Conservation (phyloP, 1,140 invertebrate genomes). For the Metopolophium dirhodum region DNA sequence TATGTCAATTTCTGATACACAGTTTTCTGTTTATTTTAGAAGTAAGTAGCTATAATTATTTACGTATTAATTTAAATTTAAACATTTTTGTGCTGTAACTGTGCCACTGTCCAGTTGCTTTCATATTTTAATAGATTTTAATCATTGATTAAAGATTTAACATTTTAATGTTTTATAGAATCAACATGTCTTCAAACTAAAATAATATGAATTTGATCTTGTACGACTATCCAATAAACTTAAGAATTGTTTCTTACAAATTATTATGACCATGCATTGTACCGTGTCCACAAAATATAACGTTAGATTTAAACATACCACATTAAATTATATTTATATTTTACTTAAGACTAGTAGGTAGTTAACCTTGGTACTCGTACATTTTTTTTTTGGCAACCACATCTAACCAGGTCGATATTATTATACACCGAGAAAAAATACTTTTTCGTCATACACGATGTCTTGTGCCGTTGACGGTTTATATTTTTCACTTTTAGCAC, state of each 20-base stretch:
- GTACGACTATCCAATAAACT: neutral
- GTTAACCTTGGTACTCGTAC: neutral
- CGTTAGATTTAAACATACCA: neutral
- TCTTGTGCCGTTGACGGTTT: conserved; percentile 8
- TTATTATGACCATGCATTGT: neutral
- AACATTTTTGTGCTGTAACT: neutral
- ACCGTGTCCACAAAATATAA: neutral
- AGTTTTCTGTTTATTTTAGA: neutral
- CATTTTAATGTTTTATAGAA: neutral
- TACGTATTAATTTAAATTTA: neutral
- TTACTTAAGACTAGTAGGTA: neutral
- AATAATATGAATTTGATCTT: neutral
- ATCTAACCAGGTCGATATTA: neutral
- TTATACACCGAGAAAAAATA: neutral
- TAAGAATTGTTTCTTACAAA: neutral
- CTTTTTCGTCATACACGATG: neutral
- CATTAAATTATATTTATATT: neutral
- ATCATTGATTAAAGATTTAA: neutral
- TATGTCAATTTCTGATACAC: too few relatives aligned
- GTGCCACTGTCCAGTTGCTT: neutral
- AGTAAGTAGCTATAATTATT: neutral
- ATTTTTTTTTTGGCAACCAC: neutral
- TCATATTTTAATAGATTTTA: neutral
- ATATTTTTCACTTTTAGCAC: neutral
- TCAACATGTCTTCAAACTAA: neutral